Evolutionary conservation across 2,797 vertebrate species (phyloP).

Genomic region (Pelodytes ibericus): DNA sequence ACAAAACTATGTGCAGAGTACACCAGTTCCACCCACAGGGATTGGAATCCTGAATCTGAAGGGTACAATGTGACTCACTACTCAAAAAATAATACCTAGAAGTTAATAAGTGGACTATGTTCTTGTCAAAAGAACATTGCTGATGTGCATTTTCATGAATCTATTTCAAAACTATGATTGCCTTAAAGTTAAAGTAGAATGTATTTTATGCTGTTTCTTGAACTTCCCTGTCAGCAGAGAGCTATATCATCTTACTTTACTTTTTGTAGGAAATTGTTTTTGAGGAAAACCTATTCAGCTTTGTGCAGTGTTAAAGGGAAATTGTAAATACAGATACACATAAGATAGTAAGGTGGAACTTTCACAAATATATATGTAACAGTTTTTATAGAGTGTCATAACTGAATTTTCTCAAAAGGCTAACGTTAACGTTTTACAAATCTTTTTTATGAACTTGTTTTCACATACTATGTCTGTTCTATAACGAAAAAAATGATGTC

Average conservation of each 20-base stretch:
- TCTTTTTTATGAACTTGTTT: too few species aligned
- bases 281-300: conserved; percentile 4
- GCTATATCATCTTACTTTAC: conserved; percentile 9
- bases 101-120: conserved; percentile 47
- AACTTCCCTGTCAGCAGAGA: conserved; percentile 33
- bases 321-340: neutral
- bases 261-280: conserved; percentile 7
- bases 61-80: conserved; percentile 14
- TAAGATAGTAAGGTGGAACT: neutral
- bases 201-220: conserved; percentile 43
- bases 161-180: conserved; percentile 46
- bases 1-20: conserved; percentile 6
- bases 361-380: neutral
- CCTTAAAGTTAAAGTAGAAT: conserved; percentile 45
- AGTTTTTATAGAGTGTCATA: too few species aligned
- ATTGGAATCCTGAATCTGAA: conserved; percentile 36
- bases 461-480: too few species aligned
- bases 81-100: conserved; percentile 42
- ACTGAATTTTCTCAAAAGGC: too few species aligned
- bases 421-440: too few species aligned
- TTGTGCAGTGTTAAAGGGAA: neutral
- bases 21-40: conserved; percentile 19
- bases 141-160: conserved; percentile 49
- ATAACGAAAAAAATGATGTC: too few species aligned
- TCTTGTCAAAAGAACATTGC: conserved; percentile 53